Conservation (phyloP, 2,888 invertebrate species). For the Anarsia innoxiella region DNA sequence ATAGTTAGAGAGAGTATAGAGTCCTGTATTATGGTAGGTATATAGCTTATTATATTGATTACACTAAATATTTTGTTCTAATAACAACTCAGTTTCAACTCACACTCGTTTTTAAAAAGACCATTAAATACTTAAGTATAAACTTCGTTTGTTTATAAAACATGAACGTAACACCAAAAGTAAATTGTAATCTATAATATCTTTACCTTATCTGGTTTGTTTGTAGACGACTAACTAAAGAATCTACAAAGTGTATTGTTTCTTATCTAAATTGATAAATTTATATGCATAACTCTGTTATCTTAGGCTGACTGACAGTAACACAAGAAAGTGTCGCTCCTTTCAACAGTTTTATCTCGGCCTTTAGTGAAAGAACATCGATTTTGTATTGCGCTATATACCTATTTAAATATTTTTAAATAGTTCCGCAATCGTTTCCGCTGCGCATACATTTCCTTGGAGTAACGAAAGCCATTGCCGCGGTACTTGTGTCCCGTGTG, state of each 20-base stretch:
- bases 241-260: constrained; percentile 53
- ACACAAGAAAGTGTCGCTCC: constrained; percentile 54
- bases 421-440: constrained; percentile 29
- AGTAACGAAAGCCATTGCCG: constrained; percentile 24
- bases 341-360: constrained; percentile 56
- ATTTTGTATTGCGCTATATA: constrained; percentile 24
- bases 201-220: constrained; percentile 32
- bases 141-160: not conserved
- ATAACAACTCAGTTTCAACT: too few relatives aligned
- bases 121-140: too few relatives aligned
- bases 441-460: constrained; percentile 26
- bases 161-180: not conserved
- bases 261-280: constrained; percentile 70
- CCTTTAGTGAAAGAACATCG: constrained; percentile 39
- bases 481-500: constrained; percentile 17
- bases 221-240: constrained; percentile 50
- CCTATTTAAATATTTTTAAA: constrained; percentile 27
- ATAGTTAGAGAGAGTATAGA: too few relatives aligned
- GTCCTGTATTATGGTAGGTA: too few relatives aligned
- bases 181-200: constrained; percentile 22
- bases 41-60: too few relatives aligned
- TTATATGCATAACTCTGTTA: constrained; percentile 55
- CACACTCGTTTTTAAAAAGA: too few relatives aligned
- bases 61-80: too few relatives aligned
- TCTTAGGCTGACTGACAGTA: constrained; percentile 49